Evolutionary conservation across 1,140 invertebrate genomes (phyloP).

Genomic region (Drosophila rhopaloa): DNA sequence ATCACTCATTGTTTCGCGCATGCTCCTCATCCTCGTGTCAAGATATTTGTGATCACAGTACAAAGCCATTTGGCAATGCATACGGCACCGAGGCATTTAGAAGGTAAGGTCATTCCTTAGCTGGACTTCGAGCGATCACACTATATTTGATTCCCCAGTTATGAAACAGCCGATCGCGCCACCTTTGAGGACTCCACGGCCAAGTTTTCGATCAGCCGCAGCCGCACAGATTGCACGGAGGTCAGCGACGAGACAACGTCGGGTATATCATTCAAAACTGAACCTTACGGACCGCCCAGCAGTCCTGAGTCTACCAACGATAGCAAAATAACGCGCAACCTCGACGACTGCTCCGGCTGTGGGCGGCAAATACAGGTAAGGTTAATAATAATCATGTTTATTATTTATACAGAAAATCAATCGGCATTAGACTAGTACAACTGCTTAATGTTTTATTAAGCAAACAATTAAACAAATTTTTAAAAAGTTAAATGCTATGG

Average conservation of each 20-base stretch:
- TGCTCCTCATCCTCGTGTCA: constrained; percentile 82
- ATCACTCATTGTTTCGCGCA: constrained; percentile 80
- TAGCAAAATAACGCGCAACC: constrained; percentile 69
- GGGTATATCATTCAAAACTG: constrained; percentile 84
- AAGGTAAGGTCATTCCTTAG: constrained; percentile 58
- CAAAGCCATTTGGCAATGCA: constrained; percentile 81
- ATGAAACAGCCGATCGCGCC: constrained; percentile 79
- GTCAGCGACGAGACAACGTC: constrained; percentile 80
- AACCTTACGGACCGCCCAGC: constrained; percentile 81
- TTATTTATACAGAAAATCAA: no score
- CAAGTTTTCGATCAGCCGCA: constrained; percentile 79
- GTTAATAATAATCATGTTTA: no score
- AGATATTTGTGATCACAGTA: constrained; percentile 84
- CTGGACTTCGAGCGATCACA: not conserved
- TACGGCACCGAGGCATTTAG: constrained; percentile 82
- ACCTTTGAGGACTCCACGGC: constrained; percentile 76
- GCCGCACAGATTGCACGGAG: constrained; percentile 77
- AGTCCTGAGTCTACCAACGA: constrained; percentile 83
- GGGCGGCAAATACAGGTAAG: constrained; percentile 83
- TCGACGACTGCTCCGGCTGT: constrained; percentile 84
- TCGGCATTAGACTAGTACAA: no score
- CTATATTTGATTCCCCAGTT: constrained; percentile 39
- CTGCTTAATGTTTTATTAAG: no score
- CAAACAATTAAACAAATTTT: no score
- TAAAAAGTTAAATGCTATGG: no score